phyloP scores from a whole-genome alignment of 2,113 vertebrate genomes.

The Bagarius yarrelli region DNA sequence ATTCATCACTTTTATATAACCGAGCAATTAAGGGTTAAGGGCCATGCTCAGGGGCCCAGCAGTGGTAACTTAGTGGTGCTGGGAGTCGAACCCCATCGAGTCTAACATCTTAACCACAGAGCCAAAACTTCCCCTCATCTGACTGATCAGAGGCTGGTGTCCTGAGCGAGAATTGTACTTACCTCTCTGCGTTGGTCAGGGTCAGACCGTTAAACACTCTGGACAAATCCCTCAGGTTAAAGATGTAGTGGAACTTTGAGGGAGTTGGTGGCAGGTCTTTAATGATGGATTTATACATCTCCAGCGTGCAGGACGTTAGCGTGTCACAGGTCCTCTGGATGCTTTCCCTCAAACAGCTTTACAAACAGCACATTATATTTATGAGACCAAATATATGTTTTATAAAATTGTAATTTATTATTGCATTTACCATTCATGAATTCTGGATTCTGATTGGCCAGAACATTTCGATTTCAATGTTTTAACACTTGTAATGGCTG shows the following conservation, averaged over 20 bases:
- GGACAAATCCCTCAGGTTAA: constrained; percentile 92
- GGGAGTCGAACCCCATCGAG: too few relatives aligned
- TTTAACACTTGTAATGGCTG: background rate
- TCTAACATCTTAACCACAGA: too few relatives aligned
- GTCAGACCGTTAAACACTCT: constrained; percentile 84
- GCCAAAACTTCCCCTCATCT: too few relatives aligned
- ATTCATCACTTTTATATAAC: too few relatives aligned
- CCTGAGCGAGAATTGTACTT: constrained; percentile 7
- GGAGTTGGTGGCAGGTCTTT: constrained; percentile 89
- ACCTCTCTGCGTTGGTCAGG: constrained; percentile 85
- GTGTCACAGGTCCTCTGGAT: constrained; percentile 74
- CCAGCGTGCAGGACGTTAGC: constrained; percentile 84
- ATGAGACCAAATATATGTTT: background rate
- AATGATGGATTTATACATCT: constrained; percentile 82
- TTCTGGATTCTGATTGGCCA: background rate
- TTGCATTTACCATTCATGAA: background rate
- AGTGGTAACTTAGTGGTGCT: too few relatives aligned
- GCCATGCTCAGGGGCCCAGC: too few relatives aligned
- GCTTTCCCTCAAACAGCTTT: constrained; percentile 78
- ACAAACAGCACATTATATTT: constrained; percentile 15
- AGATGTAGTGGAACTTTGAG: constrained; percentile 97
- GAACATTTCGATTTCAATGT: background rate
- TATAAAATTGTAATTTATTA: background rate
- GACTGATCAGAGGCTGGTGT: background rate
- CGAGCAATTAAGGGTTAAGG: too few relatives aligned